These are phyloP conservation scores for Pseudoatta argentina DNA, from an alignment of 1,140 invertebrate genomes.

Conservation along the genomic window DNA sequence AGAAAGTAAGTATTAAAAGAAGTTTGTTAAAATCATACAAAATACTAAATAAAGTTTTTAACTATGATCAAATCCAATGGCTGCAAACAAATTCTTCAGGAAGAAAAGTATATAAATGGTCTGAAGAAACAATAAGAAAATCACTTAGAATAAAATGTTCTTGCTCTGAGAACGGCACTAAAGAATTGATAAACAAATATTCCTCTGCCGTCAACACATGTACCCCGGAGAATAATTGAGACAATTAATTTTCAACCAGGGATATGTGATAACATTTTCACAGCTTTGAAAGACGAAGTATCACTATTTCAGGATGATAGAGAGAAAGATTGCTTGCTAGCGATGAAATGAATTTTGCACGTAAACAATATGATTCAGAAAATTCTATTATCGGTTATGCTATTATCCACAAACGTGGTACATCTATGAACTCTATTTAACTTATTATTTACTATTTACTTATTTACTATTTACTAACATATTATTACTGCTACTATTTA, in stretches of 20 bases:
- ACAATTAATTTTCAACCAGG: background rate
- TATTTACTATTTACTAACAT: too few relatives aligned
- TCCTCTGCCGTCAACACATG: background rate
- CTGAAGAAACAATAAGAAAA: conserved; percentile 4
- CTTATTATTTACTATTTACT: too few relatives aligned
- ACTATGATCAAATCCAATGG: background rate
- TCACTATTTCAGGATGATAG: background rate
- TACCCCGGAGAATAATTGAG: background rate
- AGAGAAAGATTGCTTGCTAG: conserved; percentile 7
- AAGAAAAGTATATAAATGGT: background rate
- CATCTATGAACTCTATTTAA: too few relatives aligned
- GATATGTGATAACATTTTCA: background rate
- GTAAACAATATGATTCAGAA: background rate
- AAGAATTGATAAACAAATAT: background rate
- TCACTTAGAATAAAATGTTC: background rate
- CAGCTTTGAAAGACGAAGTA: conserved; percentile 2
- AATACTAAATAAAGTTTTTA: background rate
- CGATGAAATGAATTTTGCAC: background rate
- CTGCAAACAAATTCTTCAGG: background rate
- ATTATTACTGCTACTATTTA: too few relatives aligned
- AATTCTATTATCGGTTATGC: background rate
- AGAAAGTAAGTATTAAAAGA: too few relatives aligned
- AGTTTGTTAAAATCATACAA: too few relatives aligned
- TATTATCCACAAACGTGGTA: background rate
- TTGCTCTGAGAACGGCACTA: background rate